Evolutionary conservation across 1,140 invertebrate species (phyloP), one percentile per base, ranked within the genome.

Genomic region (Trichomalopsis sarcophagae): DNA sequence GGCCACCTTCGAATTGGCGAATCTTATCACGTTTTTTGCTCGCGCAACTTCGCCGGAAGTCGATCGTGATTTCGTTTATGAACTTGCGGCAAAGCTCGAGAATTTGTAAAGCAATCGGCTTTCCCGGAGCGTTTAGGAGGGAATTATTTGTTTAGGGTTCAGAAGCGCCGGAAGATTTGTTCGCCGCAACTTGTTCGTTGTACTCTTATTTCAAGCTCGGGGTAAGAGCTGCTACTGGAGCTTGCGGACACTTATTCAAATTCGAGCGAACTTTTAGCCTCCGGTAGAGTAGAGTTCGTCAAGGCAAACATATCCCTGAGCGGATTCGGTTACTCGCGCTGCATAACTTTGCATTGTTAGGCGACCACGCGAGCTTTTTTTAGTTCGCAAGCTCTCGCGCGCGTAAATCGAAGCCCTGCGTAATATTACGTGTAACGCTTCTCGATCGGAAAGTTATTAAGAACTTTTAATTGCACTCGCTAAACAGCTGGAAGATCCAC

Each of bases 21-120:
- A 71, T 71, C 68, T 71, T 33, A 11, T 71, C 73, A 21, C 30
- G 30, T 40, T 40, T 40, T n/a, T 40, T 40, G 36, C 73, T n/a
- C 36, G 69, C 11, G 17, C 7, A 75, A 33, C 2, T 40, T 21
- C 21, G 4, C 33, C 74, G 74, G 21, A 76, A 76, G 74, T 27
- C 44, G 44, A 76, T 76, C 74, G 36, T 76, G 74, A 76, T 76
- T 50, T 50, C 74, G 40, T 76, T 76, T 76, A 50, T 76, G 40
- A 76, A 76, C 44, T 47, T 47, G 73, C 7, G 73, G 27, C 30
- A 21, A n/a, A 21, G 10, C 33, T 75, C 73, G 14, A 66, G 62
- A 33, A 71, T 62, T 62, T n/a, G 55, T 62, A 44, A 44, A 44
- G 40, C 40, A 36, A 36, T 36, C 33, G 33, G 33, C 21, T 62